phyloP scores from a whole-genome alignment of 2,888 invertebrate genomes.

The Pediacus dermestoides region DNA sequence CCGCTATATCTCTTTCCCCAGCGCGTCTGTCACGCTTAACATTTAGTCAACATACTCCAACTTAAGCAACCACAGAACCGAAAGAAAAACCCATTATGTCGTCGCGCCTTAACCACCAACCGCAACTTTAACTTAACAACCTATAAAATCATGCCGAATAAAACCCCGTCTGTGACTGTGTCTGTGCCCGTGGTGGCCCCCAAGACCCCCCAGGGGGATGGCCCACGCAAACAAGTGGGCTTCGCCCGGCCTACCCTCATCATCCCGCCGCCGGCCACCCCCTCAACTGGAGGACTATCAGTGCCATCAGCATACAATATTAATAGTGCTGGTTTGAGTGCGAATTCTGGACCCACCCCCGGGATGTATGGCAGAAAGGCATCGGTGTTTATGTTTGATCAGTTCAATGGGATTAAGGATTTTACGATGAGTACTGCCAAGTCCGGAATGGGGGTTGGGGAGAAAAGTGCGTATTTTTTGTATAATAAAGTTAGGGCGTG shows the following conservation, averaged over 20 bases:
- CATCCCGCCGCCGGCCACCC: constrained; percentile 37
- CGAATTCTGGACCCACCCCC: constrained; percentile 12
- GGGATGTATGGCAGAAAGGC: constrained; percentile 54
- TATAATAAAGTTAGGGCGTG: constrained; percentile 73
- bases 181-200: no score
- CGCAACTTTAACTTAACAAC: neutral
- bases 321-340: constrained; percentile 6
- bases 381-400: constrained; percentile 75
- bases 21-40: neutral
- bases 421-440: constrained; percentile 70
- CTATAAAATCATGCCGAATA: neutral
- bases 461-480: constrained; percentile 76
- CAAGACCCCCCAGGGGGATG: constrained; percentile 19
- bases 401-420: constrained; percentile 74
- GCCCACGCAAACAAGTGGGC: constrained; percentile 28
- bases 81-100: neutral
- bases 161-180: no score
- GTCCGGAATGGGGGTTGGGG: constrained; percentile 78
- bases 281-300: constrained; percentile 18
- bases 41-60: neutral
- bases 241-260: constrained; percentile 40
- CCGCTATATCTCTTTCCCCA: neutral
- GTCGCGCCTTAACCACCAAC: neutral
- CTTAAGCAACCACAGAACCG: constrained; percentile 1
- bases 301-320: no score